Evolutionary conservation across 2,888 invertebrate genomes (phyloP).

Genomic region (Schizaphis graminum): DNA sequence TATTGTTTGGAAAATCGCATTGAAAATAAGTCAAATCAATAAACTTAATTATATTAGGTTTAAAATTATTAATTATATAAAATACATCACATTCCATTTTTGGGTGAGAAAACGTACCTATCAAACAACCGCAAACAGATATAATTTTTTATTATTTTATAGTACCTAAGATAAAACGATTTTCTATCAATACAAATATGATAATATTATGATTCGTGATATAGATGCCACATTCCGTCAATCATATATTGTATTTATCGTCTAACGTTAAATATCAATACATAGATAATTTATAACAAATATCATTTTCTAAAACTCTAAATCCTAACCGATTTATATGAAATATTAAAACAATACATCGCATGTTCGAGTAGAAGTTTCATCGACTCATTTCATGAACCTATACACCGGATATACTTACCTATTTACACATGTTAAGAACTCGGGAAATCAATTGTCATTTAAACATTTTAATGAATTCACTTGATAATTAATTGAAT

Average conservation of each 20-base stretch:
- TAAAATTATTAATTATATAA: not conserved
- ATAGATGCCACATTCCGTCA: not conserved
- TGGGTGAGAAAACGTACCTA: not conserved
- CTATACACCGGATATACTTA: too few relatives aligned
- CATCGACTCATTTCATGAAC: not conserved
- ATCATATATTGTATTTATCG: not conserved
- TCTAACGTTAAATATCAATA: not conserved
- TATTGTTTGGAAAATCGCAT: not conserved
- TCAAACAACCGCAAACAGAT: not conserved
- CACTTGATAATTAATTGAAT: not conserved
- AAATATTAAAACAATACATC: not conserved
- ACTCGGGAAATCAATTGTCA: not conserved
- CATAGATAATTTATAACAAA: not conserved
- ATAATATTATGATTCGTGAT: not conserved
- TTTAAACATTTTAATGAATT: not conserved
- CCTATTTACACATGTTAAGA: not conserved
- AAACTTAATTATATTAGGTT: not conserved
- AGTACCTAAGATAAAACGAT: not conserved
- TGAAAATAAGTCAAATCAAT: not conserved
- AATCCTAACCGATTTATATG: not conserved
- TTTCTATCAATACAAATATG: not conserved
- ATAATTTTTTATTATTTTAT: not conserved
- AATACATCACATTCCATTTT: not conserved
- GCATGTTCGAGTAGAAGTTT: not conserved
- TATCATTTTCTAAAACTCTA: not conserved